phyloP scores from a whole-genome alignment of 2,113 vertebrate species.

The Archocentrus centrarchus region DNA sequence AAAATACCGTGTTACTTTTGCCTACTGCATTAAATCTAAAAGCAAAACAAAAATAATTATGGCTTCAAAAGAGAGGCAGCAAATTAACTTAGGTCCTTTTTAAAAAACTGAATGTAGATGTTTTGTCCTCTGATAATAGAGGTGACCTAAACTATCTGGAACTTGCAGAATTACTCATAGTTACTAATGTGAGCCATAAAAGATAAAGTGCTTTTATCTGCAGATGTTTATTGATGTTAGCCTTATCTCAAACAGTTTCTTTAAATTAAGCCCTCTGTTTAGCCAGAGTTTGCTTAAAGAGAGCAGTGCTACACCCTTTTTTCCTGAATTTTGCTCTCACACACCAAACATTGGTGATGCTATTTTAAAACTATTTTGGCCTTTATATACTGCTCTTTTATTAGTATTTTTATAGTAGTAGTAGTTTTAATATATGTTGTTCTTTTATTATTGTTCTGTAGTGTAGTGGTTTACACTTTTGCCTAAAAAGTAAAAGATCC shows the following conservation, averaged over 20 bases:
- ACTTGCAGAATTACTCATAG: background rate
- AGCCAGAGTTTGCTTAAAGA: background rate
- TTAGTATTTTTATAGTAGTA: background rate
- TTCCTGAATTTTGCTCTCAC: background rate
- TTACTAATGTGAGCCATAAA: background rate
- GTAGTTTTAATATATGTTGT: background rate
- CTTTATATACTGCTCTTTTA: background rate
- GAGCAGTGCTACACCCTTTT: background rate
- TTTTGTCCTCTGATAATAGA: background rate
- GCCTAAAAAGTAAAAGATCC: background rate
- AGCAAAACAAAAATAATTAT: background rate
- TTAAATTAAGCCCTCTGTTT: background rate
- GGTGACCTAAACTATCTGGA: background rate
- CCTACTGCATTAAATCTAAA: background rate
- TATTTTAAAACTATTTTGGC: background rate
- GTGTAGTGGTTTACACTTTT: rapidly evolving
- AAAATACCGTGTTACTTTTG: background rate
- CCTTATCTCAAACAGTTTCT: background rate
- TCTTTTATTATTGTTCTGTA: background rate
- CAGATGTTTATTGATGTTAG: background rate
- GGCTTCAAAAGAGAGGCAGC: background rate
- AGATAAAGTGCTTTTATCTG: background rate
- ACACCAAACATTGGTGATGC: background rate
- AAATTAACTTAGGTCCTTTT: background rate
- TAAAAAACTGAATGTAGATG: background rate